Percentiles rank a stretch among this genome's conserved stretches.
Conservation (phyloP, 1,140 invertebrate genomes). For the Fopius arisanus region DNA sequence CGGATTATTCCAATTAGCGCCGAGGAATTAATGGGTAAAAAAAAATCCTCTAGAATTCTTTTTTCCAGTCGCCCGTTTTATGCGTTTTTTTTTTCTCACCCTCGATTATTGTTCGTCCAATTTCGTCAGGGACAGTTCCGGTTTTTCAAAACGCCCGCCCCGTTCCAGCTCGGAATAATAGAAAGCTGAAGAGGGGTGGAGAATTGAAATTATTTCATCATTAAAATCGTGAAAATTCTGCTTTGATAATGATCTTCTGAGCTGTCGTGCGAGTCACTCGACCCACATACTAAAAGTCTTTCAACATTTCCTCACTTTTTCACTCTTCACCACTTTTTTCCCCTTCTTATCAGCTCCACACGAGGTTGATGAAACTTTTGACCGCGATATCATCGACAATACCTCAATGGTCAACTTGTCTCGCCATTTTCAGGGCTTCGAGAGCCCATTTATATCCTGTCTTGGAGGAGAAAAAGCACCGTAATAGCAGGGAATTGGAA, state of each 20-base stretch:
- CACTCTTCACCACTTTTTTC: background rate
- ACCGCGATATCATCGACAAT: background rate
- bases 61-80: background rate
- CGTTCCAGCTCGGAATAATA: background rate
- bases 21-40: constrained; percentile 1
- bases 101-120: constrained; percentile 5
- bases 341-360: background rate
- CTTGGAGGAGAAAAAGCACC: background rate
- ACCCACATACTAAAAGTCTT: background rate
- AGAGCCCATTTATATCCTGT: background rate
- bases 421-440: background rate
- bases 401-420: background rate
- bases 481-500: background rate
- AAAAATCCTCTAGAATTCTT: background rate
- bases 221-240: background rate
- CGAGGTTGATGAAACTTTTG: background rate
- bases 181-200: background rate
- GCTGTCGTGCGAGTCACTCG: background rate
- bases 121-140: background rate
- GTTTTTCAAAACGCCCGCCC: background rate
- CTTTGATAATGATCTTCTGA: background rate
- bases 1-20: constrained; percentile 7
- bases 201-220: background rate
- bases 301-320: background rate
- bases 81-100: background rate